A percentile compares a stretch with the other conserved stretches of the same genome.
These are phyloP conservation scores for Plebejus anna DNA, from an alignment of 2,888 invertebrate genomes.

Conservation along the genomic window DNA sequence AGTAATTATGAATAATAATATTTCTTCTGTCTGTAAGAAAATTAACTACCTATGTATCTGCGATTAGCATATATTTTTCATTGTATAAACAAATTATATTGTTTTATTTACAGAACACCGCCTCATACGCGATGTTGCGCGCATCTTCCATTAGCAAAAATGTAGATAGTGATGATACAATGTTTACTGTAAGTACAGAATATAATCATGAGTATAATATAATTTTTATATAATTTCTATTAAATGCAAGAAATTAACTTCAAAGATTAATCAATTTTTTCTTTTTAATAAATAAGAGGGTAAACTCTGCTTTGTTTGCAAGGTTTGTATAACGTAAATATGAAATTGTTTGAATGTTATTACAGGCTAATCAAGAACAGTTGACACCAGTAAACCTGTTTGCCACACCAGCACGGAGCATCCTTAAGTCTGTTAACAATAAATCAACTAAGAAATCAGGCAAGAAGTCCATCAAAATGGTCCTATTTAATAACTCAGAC, in stretches of 20 bases:
- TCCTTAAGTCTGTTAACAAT: constrained; percentile 52
- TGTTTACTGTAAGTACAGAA: constrained; percentile 47
- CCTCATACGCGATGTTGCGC: constrained; percentile 65
- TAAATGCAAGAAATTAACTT: background rate
- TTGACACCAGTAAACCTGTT: constrained; percentile 47
- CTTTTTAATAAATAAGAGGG: too few relatives aligned
- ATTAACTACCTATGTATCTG: too few relatives aligned
- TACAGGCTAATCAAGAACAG: constrained; percentile 47
- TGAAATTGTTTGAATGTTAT: background rate
- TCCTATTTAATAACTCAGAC: constrained; percentile 55
- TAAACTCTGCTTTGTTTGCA: background rate
- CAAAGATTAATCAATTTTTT: too few relatives aligned
- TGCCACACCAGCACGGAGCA: constrained; percentile 65
- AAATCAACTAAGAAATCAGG: constrained; percentile 42
- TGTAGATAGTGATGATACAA: constrained; percentile 52
- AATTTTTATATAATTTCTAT: background rate
- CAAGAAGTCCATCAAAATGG: constrained; percentile 61
- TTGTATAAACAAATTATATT: constrained; percentile 4
- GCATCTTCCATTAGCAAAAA: constrained; percentile 58
- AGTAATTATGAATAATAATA: too few relatives aligned
- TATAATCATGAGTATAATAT: background rate
- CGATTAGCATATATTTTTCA: background rate
- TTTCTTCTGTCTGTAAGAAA: too few relatives aligned
- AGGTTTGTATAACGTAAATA: background rate
- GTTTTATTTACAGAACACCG: constrained; percentile 48